Evolutionary conservation across 2,113 vertebrate genomes (phyloP).

Genomic region (Motacilla tschutschensis): DNA sequence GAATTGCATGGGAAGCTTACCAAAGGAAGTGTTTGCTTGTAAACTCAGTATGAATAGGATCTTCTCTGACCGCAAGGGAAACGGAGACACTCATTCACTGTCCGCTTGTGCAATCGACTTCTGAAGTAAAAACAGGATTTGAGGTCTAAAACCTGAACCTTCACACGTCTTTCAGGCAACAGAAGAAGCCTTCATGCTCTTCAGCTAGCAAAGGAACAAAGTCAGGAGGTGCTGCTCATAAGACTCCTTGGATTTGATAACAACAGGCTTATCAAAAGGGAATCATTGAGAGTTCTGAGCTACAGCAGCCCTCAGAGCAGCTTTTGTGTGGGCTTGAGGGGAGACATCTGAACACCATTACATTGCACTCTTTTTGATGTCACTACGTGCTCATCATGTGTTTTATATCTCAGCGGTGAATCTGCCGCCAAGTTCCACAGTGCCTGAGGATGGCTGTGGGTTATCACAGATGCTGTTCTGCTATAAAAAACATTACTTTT

Average conservation of each 20-base stretch:
- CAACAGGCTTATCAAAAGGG: slow-evolving; percentile 3
- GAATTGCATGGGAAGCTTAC: slow-evolving; percentile 36
- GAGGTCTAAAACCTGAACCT: slow-evolving; percentile 51
- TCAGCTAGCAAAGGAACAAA: neutral
- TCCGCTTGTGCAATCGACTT: slow-evolving; percentile 50
- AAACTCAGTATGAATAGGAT: slow-evolving; percentile 53
- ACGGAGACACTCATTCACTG: slow-evolving; percentile 43
- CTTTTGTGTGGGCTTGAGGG: neutral
- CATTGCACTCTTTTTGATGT: slow-evolving; percentile 33
- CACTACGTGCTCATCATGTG: slow-evolving; percentile 3
- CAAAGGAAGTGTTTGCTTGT: slow-evolving; percentile 59
- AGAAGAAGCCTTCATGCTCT: slow-evolving; percentile 42
- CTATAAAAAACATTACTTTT: neutral
- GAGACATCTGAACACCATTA: slow-evolving; percentile 41
- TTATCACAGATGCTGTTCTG: slow-evolving; percentile 1
- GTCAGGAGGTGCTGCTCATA: slow-evolving; percentile 52
- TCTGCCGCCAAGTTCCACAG: neutral
- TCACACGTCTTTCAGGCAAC: slow-evolving; percentile 28
- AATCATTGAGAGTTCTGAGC: neutral
- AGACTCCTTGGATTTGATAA: slow-evolving; percentile 29
- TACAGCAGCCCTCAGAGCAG: neutral
- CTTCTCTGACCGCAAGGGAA: slow-evolving; percentile 52
- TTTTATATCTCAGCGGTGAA: neutral
- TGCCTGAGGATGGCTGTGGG: neutral
- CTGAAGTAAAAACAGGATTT: slow-evolving; percentile 47